Conservation (phyloP, 2,113 vertebrate genomes). For the Regulus satrapa region DNA sequence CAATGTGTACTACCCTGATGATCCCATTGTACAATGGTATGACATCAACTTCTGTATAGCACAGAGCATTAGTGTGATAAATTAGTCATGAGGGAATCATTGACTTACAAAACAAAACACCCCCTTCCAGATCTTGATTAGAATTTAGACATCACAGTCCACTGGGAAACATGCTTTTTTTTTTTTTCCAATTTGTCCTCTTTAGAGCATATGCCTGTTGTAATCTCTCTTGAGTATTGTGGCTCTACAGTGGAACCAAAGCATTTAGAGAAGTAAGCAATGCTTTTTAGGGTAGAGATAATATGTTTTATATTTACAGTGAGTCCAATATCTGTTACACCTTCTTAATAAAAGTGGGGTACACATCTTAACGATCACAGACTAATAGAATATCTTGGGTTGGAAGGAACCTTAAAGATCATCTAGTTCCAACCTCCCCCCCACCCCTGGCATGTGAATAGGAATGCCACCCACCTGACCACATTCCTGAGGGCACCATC, state of each 20-base stretch:
- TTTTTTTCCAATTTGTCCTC: background rate
- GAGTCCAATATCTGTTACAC: background rate
- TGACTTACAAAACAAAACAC: background rate
- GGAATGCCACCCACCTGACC: background rate
- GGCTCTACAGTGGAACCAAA: background rate
- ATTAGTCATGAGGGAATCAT: background rate
- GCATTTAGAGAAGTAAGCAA: background rate
- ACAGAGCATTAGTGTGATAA: background rate
- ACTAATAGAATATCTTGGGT: background rate
- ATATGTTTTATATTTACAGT: background rate
- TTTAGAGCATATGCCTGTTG: background rate
- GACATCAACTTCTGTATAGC: background rate
- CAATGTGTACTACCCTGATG: background rate
- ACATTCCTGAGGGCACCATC: background rate
- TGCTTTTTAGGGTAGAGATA: background rate
- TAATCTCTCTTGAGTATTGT: background rate
- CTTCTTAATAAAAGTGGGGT: background rate
- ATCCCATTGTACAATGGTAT: background rate
- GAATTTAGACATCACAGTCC: background rate
- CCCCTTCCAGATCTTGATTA: background rate
- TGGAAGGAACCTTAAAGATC: background rate
- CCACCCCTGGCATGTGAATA: fast-evolving
- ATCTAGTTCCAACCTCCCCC: fast-evolving
- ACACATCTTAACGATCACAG: background rate
- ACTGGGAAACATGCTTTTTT: background rate